Base-by-base conservation (phyloP, 2,113 vertebrate genomes). In the Calyptomena viridis region DNA sequence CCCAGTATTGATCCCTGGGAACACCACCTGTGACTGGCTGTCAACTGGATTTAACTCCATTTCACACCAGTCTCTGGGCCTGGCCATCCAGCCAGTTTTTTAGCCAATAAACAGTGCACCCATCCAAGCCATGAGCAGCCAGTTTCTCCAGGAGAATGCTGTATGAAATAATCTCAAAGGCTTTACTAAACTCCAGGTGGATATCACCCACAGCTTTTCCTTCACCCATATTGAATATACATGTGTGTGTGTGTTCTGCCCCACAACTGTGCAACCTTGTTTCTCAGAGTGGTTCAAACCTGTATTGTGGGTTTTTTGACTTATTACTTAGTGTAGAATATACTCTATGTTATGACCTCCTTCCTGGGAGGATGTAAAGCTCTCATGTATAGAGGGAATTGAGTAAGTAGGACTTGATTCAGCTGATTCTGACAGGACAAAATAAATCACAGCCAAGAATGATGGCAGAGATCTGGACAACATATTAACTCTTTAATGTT, bases 361-460 rank as follows among this genome's bases (percentile, higher is more conserved):
- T 60, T 71, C 69, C 60, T 20, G 30, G 21, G 17, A 75, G 33
- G 78, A 76, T 20, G 50, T 27, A 76, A 37, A 80, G 28, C 49
- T 84, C 77, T 80, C 11, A 44, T 2, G 2, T 59, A 23, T 2
- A 69, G 19, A 87, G 74, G 33, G 55, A 90, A 71, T 6, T 17
- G 13, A 21, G 16, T 44, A 64, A 93, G 28, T 9, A 79, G 62
- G 68, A 60, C 46, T 56, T 35, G 19, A 56, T 75, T 69, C 46
- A 50, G 59, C 16, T 14, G 23, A 49, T 59, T 82, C 77, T 95
- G 35, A 39, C 55, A 87, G 56, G 39, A 84, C 75, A 96, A 92
- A 86, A 84, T 52, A 80, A 64, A 84, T 93, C 75, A 84, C 22
- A 93, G 89, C 35, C n/a, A 95, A 92, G 90, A 90, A 35, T 68